phyloP scores from a whole-genome alignment of 2,797 vertebrate genomes.

The Sebastes hubbsi region DNA sequence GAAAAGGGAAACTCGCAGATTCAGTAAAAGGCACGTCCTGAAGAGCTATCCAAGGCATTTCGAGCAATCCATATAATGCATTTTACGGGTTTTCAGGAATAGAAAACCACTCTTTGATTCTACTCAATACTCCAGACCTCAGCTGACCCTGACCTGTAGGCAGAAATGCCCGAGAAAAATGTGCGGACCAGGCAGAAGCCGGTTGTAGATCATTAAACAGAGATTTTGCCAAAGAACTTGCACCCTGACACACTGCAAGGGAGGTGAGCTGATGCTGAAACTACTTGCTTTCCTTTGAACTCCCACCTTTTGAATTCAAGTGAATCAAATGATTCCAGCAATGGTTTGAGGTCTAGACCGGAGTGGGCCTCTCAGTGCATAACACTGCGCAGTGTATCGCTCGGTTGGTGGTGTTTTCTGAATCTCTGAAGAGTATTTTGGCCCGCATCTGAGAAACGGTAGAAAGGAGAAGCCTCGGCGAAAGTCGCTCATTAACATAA shows the following conservation, averaged over 20 bases:
- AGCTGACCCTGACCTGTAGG: constrained; percentile 38
- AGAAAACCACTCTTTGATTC: constrained; percentile 50
- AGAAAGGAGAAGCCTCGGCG: constrained; percentile 47
- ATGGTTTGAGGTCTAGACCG: constrained; percentile 37
- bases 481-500: constrained; percentile 64
- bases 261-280: constrained; percentile 58
- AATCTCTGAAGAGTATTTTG: constrained; percentile 44
- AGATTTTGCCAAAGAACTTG: constrained; percentile 55
- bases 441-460: constrained; percentile 47
- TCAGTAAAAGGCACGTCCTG: constrained; percentile 41
- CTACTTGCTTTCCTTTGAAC: constrained; percentile 72
- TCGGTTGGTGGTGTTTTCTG: constrained; percentile 23
- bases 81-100: constrained; percentile 47
- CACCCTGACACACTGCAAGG: constrained; percentile 33
- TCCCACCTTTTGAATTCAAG: constrained; percentile 60
- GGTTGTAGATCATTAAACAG: constrained; percentile 73
- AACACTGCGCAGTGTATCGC: constrained; percentile 20
- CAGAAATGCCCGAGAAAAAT: constrained; percentile 44
- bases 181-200: constrained; percentile 43
- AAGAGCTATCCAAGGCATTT: constrained; percentile 41
- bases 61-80: constrained; percentile 35
- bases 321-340: constrained; percentile 48
- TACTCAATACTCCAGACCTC: constrained; percentile 31
- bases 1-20: constrained; percentile 15
- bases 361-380: constrained; percentile 30